Evolutionary conservation across 2,888 invertebrate species (phyloP), one percentile per base, ranked within the genome.

Genomic region (Lypha dubia): DNA sequence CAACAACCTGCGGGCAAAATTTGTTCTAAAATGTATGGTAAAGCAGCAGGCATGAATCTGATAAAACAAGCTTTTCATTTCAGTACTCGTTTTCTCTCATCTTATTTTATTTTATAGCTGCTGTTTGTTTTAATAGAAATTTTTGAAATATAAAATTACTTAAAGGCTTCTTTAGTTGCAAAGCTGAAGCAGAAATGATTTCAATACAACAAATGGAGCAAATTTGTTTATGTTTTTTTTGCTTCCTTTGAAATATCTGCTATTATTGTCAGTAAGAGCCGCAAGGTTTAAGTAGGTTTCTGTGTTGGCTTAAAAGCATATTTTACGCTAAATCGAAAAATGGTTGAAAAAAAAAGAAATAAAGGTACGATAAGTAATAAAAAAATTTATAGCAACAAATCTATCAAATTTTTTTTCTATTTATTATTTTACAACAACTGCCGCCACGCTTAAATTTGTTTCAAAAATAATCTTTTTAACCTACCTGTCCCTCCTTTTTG

Each of bases 71-170:
- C 0, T 53, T 24, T 53, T 53, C 3, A 11, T 22, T 28, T 67
- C 5, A 5, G 11, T 13, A 4, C 4, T 13, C 24, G 22, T 17
- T 32, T 28, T 65, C n/a, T 13, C 15, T n/a, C n/a, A n/a, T n/a
- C n/a, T n/a, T n/a, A 38, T 13, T 63, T 41, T 63, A 17, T 38
- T 28, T 3, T 24, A 60, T 38, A 28, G n/a, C 38, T 62, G 35
- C 13, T 60, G n/a, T 60, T 53, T 53, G 1, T 53, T 53, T 15
- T 53, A 6, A 38, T 13, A 38, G 13, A 38, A 38, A 56, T 46
- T 79, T 63, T 79, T 62, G 35, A 79, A 79, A n/a, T n/a, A n/a
- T n/a, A n/a, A n/a, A 70, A 79, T 53, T 79, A 63, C 62, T 75
- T 75, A 65, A 65, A 65, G 75, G 53, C 75, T 65, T 74, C 32